Conservation (phyloP, 2,113 vertebrate genomes). For the Meleagris gallopavo region DNA sequence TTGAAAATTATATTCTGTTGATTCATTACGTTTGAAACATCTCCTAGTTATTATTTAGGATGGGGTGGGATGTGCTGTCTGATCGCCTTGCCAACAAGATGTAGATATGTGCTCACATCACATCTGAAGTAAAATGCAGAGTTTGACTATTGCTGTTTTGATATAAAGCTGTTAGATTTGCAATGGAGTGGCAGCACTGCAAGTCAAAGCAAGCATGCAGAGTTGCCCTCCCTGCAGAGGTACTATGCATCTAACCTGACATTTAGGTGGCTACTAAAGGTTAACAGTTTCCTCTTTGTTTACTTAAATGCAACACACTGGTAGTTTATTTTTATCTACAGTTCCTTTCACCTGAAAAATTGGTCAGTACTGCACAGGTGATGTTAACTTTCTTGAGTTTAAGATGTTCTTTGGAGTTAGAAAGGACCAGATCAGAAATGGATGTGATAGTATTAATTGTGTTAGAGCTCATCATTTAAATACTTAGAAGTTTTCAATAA, state of each 20-base stretch:
- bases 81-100: neutral
- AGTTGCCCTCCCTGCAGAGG: neutral
- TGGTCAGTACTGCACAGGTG: neutral
- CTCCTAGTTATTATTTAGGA: neutral
- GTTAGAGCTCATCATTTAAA: neutral
- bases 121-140: neutral
- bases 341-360: neutral
- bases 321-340: neutral
- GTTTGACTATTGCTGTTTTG: constrained; percentile 6
- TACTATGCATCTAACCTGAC: neutral
- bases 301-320: neutral
- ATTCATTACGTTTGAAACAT: neutral
- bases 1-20: constrained; percentile 10
- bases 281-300: neutral
- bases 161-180: neutral
- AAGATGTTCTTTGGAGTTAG: neutral
- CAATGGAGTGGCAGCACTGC: constrained; percentile 2
- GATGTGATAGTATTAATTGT: neutral
- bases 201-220: neutral
- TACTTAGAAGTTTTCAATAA: neutral
- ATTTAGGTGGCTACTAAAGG: neutral
- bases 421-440: neutral
- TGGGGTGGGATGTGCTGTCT: neutral
- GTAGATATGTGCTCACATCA: neutral
- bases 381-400: neutral